These are phyloP conservation scores for Autographa pulchrina DNA, from an alignment of 2,888 invertebrate species.

Conservation along the genomic window DNA sequence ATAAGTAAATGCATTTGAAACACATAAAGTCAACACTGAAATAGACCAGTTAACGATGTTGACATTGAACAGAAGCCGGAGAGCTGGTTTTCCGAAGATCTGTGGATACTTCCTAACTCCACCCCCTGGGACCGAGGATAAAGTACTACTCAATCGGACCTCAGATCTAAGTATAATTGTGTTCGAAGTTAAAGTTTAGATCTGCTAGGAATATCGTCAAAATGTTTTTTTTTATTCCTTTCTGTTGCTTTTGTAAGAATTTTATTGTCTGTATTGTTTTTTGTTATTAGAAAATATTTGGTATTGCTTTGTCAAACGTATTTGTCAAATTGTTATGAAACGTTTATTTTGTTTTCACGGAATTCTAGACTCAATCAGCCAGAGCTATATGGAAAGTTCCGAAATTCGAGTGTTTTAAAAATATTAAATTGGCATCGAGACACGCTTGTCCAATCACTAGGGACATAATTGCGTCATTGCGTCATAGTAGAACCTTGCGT, in stretches of 20 bases:
- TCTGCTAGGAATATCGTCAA: conserved; percentile 17
- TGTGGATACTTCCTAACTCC: conserved; percentile 35
- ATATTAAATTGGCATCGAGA: not conserved
- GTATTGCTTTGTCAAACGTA: not conserved
- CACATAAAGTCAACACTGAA: conserved; percentile 20
- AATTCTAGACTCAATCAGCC: too few relatives aligned
- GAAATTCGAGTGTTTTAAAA: not conserved
- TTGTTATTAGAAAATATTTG: not conserved
- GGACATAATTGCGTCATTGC: conserved; percentile 1
- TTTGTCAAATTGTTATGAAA: not conserved
- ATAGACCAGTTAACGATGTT: conserved; percentile 19
- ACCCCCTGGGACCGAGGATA: conserved; percentile 33
- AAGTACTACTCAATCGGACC: conserved; percentile 49
- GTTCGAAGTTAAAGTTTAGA: conserved; percentile 42
- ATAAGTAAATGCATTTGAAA: not conserved
- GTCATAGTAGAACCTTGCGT: conserved; percentile 1
- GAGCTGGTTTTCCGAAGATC: conserved; percentile 7
- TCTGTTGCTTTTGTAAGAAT: not conserved
- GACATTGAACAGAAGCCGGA: conserved; percentile 33
- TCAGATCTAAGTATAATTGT: conserved; percentile 50
- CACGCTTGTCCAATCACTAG: not conserved
- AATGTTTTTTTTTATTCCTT: not conserved
- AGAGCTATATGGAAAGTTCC: not conserved
- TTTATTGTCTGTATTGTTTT: not conserved
- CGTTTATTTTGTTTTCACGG: too few relatives aligned